Evolutionary conservation across 92 coral and sea anemone species (phyloP).

Genomic region (Parazoanthus darwini): DNA sequence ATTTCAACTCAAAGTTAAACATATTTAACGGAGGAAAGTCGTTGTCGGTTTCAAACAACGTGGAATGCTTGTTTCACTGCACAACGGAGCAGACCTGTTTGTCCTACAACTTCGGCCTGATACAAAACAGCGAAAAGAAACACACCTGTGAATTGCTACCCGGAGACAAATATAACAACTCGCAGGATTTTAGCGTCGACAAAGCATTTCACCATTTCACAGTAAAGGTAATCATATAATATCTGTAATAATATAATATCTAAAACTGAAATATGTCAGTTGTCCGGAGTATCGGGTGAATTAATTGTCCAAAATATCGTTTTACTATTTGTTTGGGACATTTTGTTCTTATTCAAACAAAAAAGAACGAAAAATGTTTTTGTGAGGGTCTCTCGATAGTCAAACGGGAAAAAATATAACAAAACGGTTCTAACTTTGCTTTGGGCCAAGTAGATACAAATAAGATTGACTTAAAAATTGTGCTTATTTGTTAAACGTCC

Average conservation of each 20-base stretch:
- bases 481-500: not conserved
- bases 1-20: conserved; percentile 14
- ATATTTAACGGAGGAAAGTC: not conserved
- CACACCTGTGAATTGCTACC: not conserved
- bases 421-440: too few species aligned
- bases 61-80: conserved; percentile 11
- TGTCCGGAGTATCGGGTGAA: too few species aligned
- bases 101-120: not conserved
- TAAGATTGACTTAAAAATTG: not conserved
- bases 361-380: too few species aligned
- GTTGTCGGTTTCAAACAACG: not conserved
- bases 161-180: not conserved
- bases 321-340: too few species aligned
- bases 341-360: too few species aligned
- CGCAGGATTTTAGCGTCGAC: not conserved
- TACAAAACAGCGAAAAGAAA: not conserved
- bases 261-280: too few species aligned
- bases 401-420: too few species aligned
- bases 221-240: not conserved
- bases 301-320: too few species aligned
- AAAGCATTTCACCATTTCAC: conserved; percentile 1
- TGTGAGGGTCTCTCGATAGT: too few species aligned
- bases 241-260: too few species aligned
- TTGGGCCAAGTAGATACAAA: too few species aligned
- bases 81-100: not conserved